Conservation (phyloP, 2,113 vertebrate genomes). For the Dasyurus viverrinus region DNA sequence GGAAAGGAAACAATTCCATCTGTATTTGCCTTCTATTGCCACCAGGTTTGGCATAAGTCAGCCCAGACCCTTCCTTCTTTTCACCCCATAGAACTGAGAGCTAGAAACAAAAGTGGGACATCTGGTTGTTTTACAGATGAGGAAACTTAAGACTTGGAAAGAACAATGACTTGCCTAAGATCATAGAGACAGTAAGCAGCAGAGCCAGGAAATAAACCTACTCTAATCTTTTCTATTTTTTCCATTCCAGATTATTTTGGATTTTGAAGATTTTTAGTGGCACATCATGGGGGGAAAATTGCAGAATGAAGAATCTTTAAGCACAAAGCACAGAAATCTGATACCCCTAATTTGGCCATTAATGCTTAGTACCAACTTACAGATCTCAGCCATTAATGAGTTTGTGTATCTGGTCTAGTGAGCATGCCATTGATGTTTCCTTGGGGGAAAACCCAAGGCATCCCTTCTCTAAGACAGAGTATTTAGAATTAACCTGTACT, state of each 20-base stretch:
- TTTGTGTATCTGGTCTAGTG: not conserved
- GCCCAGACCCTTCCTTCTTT: not conserved
- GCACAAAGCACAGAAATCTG: not conserved
- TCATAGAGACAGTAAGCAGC: not conserved
- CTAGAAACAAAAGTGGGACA: not conserved
- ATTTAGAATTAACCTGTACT: not conserved
- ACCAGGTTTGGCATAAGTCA: not conserved
- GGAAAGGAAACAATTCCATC: not conserved
- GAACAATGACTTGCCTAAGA: not conserved
- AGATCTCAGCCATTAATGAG: not conserved
- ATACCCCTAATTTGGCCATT: not conserved
- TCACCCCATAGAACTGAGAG: not conserved
- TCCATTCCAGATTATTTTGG: not conserved
- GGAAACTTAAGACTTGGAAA: not conserved
- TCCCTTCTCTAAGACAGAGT: not conserved
- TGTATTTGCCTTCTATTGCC: not conserved
- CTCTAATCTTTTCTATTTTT: not conserved
- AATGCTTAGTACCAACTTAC: not conserved
- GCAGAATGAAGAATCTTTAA: not conserved
- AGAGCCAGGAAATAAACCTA: not conserved
- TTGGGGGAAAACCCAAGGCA: not conserved
- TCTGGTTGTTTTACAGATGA: not conserved
- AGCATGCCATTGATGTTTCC: not conserved
- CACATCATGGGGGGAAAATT: not conserved
- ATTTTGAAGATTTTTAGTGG: not conserved